phyloP scores from a whole-genome alignment of 2,888 invertebrate genomes.

The Hyppa rectilinea region DNA sequence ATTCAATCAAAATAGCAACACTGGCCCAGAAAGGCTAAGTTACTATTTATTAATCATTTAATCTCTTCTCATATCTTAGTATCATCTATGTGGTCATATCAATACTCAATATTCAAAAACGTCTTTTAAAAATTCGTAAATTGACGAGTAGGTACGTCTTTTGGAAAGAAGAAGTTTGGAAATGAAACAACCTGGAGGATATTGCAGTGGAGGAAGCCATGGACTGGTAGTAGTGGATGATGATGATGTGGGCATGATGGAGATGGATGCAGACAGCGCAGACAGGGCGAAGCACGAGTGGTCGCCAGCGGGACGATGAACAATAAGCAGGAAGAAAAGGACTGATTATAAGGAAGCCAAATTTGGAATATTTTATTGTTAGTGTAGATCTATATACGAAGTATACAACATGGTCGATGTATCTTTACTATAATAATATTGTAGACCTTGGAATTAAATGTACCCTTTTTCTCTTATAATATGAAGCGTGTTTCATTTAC shows the following conservation, averaged over 20 bases:
- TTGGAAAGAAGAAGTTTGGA: constrained; percentile 14
- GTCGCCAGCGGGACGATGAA: constrained; percentile 9
- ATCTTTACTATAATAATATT: constrained; percentile 35
- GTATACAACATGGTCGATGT: constrained; percentile 43
- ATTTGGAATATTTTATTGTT: constrained; percentile 34
- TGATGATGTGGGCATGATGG: constrained; percentile 28
- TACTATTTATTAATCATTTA: constrained; percentile 37
- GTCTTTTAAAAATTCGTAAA: no score
- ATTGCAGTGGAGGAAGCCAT: constrained; percentile 23
- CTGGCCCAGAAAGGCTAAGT: constrained; percentile 13
- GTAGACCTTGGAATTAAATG: constrained; percentile 50
- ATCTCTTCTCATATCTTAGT: constrained; percentile 44
- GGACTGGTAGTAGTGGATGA: constrained; percentile 37
- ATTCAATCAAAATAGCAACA: constrained; percentile 29
- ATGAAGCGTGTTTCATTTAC: constrained; percentile 30
- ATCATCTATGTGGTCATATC: constrained; percentile 53
- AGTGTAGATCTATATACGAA: constrained; percentile 39
- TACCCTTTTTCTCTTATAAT: constrained; percentile 40
- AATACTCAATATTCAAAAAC: constrained; percentile 44
- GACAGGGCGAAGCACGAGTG: not conserved
- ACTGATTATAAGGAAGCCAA: constrained; percentile 53
- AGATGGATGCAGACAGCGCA: constrained; percentile 4
- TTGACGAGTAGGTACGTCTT: constrained; percentile 30
- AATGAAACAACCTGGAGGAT: constrained; percentile 25
- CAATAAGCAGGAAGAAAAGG: constrained; percentile 37